Percentiles rank a stretch among this genome's conserved stretches.
These are phyloP conservation scores for Apaloderma vittatum DNA, from an alignment of 2,113 vertebrate species.

Conservation along the genomic window DNA sequence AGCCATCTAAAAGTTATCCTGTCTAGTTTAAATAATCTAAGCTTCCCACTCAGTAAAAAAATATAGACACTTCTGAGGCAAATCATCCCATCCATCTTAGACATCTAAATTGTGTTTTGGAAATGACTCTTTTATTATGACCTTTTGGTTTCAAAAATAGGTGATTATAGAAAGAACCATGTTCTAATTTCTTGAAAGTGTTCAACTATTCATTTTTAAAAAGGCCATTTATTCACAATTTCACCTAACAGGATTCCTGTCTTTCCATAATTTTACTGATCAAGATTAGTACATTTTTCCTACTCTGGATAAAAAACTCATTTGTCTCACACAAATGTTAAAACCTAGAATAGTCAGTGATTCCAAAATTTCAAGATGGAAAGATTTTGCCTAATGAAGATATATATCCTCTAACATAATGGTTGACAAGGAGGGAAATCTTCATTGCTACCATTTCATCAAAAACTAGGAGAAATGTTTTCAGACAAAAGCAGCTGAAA, in stretches of 20 bases:
- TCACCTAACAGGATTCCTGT: rapidly evolving
- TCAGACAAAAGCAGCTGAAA: not conserved
- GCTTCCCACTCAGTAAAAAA: not conserved
- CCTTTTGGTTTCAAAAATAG: not conserved
- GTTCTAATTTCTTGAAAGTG: not conserved
- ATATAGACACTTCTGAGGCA: not conserved
- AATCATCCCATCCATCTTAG: not conserved
- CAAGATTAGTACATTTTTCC: not conserved
- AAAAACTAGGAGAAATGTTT: not conserved
- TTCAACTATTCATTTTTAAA: not conserved
- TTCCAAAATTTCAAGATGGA: not conserved
- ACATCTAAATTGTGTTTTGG: not conserved
- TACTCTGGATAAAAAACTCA: not conserved
- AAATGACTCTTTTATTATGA: not conserved
- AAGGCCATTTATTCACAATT: not conserved
- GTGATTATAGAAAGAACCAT: not conserved
- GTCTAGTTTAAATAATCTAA: not conserved
- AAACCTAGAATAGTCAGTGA: not conserved
- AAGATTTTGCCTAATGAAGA: not conserved
- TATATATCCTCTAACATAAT: not conserved
- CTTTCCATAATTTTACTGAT: not conserved
- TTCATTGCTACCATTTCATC: not conserved
- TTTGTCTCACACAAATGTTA: not conserved
- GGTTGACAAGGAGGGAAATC: not conserved
- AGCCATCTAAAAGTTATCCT: not conserved